A percentile compares a stretch with the other conserved stretches of the same genome.
Evolutionary conservation across 2,888 invertebrate species (phyloP).

Genomic region (Aplocera efformata): DNA sequence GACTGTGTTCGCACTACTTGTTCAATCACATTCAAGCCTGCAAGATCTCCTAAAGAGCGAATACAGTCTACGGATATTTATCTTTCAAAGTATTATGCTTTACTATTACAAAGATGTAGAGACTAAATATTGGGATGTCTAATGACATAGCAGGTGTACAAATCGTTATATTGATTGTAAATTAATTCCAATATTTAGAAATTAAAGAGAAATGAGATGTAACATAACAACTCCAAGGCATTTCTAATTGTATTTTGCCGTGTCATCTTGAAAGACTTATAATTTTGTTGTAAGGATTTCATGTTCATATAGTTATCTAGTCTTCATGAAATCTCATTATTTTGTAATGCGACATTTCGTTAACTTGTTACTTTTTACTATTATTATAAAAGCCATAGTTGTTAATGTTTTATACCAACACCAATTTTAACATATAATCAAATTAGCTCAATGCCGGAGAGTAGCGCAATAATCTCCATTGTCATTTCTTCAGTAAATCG

Average conservation of each 20-base stretch:
- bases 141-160: constrained; percentile 72
- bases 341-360: constrained; percentile 63
- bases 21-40: constrained; percentile 16
- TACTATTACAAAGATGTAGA: constrained; percentile 56
- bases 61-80: constrained; percentile 49
- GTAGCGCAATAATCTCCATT: constrained; percentile 41
- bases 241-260: constrained; percentile 74
- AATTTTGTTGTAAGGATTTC: constrained; percentile 72
- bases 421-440: constrained; percentile 39
- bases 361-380: constrained; percentile 52
- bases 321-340: constrained; percentile 77
- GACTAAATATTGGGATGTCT: constrained; percentile 73
- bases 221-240: constrained; percentile 67
- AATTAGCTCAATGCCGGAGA: constrained; percentile 53
- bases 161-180: constrained; percentile 72
- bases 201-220: constrained; percentile 56
- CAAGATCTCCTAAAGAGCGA: constrained; percentile 35
- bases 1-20: constrained; percentile 51
- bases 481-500: constrained; percentile 36
- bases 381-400: constrained; percentile 54
- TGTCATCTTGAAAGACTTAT: constrained; percentile 79
- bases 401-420: constrained; percentile 53
- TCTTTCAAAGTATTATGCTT: constrained; percentile 55
- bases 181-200: constrained; percentile 76
- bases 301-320: constrained; percentile 79